Percentiles rank a stretch among this genome's conserved stretches.
These are phyloP conservation scores for Anastrepha obliqua DNA, from an alignment of 1,140 invertebrate genomes.

Conservation along the genomic window DNA sequence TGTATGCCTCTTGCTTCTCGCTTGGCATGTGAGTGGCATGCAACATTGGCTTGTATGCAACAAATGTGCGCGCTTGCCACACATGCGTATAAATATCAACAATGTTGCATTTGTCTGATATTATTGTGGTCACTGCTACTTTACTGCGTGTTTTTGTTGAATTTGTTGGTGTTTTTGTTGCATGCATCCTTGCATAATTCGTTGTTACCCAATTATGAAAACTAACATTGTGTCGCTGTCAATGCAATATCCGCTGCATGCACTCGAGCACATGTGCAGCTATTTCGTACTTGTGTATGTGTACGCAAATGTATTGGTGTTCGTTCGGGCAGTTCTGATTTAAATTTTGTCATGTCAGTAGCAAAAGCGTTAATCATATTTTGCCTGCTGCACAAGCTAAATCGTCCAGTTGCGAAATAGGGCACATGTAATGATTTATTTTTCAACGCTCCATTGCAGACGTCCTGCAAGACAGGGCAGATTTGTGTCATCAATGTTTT, in stretches of 20 bases:
- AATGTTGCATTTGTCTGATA: not conserved
- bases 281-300: too few relatives aligned
- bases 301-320: too few relatives aligned
- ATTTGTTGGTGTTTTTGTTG: conserved; percentile 22
- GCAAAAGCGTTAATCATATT: too few relatives aligned
- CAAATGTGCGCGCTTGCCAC: not conserved
- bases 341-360: too few relatives aligned
- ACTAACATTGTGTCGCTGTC: conserved; percentile 64
- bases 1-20: not conserved
- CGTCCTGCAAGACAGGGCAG: too few relatives aligned
- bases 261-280: too few relatives aligned
- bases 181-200: conserved; percentile 65
- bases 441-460: too few relatives aligned
- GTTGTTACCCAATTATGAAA: conserved; percentile 72
- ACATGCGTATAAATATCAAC: conserved; percentile 1
- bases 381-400: too few relatives aligned
- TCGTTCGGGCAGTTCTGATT: too few relatives aligned
- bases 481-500: too few relatives aligned
- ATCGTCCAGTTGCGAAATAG: too few relatives aligned
- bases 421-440: too few relatives aligned
- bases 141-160: not conserved
- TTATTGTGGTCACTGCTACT: not conserved
- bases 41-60: not conserved
- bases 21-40: not conserved
- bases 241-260: not conserved